A percentile compares a stretch with the other conserved stretches of the same genome.
phyloP scores from a whole-genome alignment of 2,113 vertebrate species.

The Haemorhous mexicanus region DNA sequence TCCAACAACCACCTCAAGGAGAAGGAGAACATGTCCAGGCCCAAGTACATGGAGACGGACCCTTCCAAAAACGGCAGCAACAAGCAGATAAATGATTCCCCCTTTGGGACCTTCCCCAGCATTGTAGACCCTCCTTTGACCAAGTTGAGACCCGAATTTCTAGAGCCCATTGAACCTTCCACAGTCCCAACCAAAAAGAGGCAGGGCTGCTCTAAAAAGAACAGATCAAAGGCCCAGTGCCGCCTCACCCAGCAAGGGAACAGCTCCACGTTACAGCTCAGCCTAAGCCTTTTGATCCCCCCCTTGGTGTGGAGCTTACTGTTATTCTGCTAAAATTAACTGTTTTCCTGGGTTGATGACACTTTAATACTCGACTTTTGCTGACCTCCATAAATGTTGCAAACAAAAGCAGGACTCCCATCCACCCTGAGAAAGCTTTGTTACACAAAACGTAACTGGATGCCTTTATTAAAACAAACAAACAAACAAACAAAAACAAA shows the following conservation, averaged over 20 bases:
- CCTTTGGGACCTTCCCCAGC: conserved; percentile 90
- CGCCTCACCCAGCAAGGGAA: conserved; percentile 74
- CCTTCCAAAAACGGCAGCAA: conserved; percentile 86
- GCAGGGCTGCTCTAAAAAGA: conserved; percentile 93
- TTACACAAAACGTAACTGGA: conserved; percentile 65
- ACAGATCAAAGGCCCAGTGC: conserved; percentile 91
- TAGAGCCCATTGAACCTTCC: conserved; percentile 85
- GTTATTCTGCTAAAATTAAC: conserved; percentile 55
- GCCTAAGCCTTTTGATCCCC: conserved; percentile 56
- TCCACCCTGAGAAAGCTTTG: conserved; percentile 52
- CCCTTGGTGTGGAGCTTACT: conserved; percentile 66
- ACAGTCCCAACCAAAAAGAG: conserved; percentile 90
- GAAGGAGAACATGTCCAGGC: conserved; percentile 91
- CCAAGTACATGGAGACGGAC: conserved; percentile 80
- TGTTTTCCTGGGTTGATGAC: conserved; percentile 48
- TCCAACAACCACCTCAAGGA: conserved; percentile 87
- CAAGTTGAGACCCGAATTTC: conserved; percentile 81
- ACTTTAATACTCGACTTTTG: conserved; percentile 55
- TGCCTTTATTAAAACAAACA: conserved; percentile 58
- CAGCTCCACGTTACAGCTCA: conserved; percentile 59
- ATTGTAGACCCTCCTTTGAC: conserved; percentile 85
- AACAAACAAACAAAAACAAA: neutral
- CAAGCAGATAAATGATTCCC: conserved; percentile 92
- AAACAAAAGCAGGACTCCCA: conserved; percentile 44
- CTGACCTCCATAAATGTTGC: conserved; percentile 55